phyloP scores from a whole-genome alignment of 53 echinoderm and acorn worm genomes.

The Arbacia lixula region DNA sequence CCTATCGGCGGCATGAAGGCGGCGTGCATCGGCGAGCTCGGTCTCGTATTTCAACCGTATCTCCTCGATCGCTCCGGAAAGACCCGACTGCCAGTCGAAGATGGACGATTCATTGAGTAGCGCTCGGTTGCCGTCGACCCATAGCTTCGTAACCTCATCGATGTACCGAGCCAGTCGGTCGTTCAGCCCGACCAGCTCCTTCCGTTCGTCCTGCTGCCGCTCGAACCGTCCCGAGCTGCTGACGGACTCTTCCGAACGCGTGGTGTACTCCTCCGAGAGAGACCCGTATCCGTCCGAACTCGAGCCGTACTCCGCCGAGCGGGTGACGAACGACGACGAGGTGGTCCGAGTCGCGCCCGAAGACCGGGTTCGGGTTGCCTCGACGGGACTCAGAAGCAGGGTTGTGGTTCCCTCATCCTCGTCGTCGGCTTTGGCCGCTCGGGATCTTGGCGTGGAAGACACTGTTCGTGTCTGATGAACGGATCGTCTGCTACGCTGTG shows the following conservation, averaged over 20 bases:
- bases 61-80: neutral
- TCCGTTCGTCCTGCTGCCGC: neutral
- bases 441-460: too few species aligned
- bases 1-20: neutral
- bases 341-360: neutral
- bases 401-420: too few species aligned
- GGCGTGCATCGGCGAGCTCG: neutral
- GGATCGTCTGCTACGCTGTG: too few species aligned
- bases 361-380: neutral
- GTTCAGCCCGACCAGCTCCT: slow-evolving; percentile 6
- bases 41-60: slow-evolving; percentile 14
- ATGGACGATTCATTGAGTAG: neutral
- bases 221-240: neutral
- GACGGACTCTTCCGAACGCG: neutral
- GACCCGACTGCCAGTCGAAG: neutral
- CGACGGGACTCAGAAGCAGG: too few species aligned
- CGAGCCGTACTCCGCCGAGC: neutral
- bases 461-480: too few species aligned
- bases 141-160: neutral
- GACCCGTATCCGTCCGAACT: too few species aligned
- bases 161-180: slow-evolving; percentile 17
- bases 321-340: neutral
- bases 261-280: neutral
- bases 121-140: neutral
- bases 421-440: too few species aligned